A percentile compares a stretch with the other conserved stretches of the same genome.
These are phyloP conservation scores for Peromyscus attwateri DNA, from an alignment of 2,797 vertebrate genomes.

Conservation along the genomic window DNA sequence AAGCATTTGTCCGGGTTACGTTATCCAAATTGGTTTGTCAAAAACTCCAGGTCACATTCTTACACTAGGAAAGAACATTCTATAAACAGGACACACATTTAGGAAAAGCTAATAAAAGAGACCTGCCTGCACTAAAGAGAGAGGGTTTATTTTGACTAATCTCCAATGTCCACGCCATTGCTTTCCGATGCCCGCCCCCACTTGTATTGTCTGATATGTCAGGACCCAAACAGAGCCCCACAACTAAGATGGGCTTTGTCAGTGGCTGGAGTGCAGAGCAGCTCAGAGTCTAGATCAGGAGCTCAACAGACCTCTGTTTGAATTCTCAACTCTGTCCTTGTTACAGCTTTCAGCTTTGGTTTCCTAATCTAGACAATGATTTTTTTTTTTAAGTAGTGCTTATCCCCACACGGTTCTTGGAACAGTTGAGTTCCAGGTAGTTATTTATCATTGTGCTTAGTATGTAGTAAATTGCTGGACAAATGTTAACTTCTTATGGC, in stretches of 20 bases:
- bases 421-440: neutral
- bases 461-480: neutral
- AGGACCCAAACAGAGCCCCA: neutral
- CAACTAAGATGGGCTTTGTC: neutral
- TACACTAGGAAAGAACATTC: constrained; percentile 48
- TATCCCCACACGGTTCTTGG: neutral
- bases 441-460: constrained; percentile 29
- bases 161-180: neutral
- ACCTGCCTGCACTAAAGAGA: constrained; percentile 71
- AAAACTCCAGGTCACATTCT: constrained; percentile 71
- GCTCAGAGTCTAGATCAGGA: constrained; percentile 28
- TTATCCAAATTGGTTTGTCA: constrained; percentile 72
- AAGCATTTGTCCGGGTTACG: constrained; percentile 12
- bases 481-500: constrained; percentile 27
- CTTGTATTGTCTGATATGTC: neutral
- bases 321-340: constrained; percentile 48
- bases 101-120: constrained; percentile 80
- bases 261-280: neutral
- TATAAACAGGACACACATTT: constrained; percentile 68
- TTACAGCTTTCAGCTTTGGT: neutral
- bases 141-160: neutral
- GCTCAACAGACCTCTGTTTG: constrained; percentile 4
- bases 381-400: neutral
- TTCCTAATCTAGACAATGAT: constrained; percentile 46
- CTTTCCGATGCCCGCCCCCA: neutral